Percentiles rank a stretch among this genome's conserved stretches.
These are phyloP conservation scores for Sebastes iracundus DNA, from an alignment of 2,797 vertebrate species.

Conservation along the genomic window DNA sequence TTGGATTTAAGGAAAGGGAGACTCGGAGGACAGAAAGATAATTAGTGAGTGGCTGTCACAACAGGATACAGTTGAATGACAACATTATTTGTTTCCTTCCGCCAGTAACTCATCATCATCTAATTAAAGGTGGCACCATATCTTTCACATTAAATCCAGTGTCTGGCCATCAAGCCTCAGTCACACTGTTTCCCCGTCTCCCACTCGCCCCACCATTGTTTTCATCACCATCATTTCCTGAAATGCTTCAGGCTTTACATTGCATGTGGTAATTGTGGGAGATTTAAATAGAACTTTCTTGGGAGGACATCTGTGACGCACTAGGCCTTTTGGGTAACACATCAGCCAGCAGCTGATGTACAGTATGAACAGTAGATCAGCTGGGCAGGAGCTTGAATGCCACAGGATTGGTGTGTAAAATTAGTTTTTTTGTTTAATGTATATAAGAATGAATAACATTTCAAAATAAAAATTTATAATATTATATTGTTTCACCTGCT, in stretches of 20 bases:
- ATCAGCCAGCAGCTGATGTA: constrained; percentile 19
- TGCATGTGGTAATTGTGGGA: constrained; percentile 25
- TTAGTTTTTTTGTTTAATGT: not conserved
- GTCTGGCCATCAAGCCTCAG: constrained; percentile 59
- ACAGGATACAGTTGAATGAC: constrained; percentile 70
- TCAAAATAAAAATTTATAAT: not conserved
- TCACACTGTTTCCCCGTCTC: constrained; percentile 45
- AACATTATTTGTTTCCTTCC: constrained; percentile 73
- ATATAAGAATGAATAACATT: not conserved
- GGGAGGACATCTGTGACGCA: constrained; percentile 60
- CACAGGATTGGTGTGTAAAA: not conserved
- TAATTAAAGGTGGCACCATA: constrained; percentile 75
- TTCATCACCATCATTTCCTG: constrained; percentile 52
- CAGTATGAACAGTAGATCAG: constrained; percentile 41
- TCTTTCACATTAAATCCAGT: constrained; percentile 67
- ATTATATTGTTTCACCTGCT: not conserved
- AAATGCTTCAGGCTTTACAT: constrained; percentile 45
- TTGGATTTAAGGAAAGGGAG: constrained; percentile 13
- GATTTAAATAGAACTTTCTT: constrained; percentile 61
- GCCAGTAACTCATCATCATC: constrained; percentile 64
- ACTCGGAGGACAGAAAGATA: constrained; percentile 42
- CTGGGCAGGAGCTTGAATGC: not conserved
- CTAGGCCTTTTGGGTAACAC: constrained; percentile 27
- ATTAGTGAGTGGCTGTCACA: constrained; percentile 66
- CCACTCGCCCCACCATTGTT: constrained; percentile 9